Base-by-base conservation (phyloP, 2,113 vertebrate genomes). In the Epinephelus cyanopodus region DNA sequence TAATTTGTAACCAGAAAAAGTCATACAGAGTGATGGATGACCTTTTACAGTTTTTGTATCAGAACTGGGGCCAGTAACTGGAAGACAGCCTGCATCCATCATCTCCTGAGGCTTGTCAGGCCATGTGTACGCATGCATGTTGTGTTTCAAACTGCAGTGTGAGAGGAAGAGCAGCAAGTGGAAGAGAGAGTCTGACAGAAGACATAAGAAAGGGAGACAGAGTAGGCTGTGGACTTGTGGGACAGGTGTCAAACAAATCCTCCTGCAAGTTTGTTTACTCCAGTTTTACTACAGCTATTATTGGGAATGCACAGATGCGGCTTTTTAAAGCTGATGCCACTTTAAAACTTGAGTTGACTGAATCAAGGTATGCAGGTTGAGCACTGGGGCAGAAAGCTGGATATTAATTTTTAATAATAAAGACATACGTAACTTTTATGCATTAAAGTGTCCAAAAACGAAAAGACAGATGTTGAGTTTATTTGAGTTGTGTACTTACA, bases 11-110 rank as follows among this genome's bases (percentile, higher is more conserved):
- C n/a, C 33, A 53, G 67, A 27, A 80, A 78, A 69, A 79, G 64
- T 69, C n/a, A 84, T 56, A 73, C 17, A 63, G 54, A 47, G 61
- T 83, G 80, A 89, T 83, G 74, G 68, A 87, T 27, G 71, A 74
- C 47, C 65, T 74, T 84, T 82, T 48, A 74, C 60, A 69, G 58
- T 65, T 70, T 83, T 73, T 58, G 56, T 69, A 77, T 80, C 33
- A 81, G 66, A 77, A 72, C 45, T 67, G 65, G 52, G 72, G 71
- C 79, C 72, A 77, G 77, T 11, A 69, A 73, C 52, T 77, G 60
- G 81, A 82, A 60, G 76, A 70, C 56, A 68, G 87, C 45, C 57
- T 56, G 67, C 61, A 78, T 70, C 83, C 45, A 33, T 71, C 29
- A 52, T 90, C 75, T 84, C 75, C 64, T 61, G 66, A 85, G 56